Base-by-base conservation (phyloP, 2,888 invertebrate genomes). In the Bombylius discolor region DNA sequence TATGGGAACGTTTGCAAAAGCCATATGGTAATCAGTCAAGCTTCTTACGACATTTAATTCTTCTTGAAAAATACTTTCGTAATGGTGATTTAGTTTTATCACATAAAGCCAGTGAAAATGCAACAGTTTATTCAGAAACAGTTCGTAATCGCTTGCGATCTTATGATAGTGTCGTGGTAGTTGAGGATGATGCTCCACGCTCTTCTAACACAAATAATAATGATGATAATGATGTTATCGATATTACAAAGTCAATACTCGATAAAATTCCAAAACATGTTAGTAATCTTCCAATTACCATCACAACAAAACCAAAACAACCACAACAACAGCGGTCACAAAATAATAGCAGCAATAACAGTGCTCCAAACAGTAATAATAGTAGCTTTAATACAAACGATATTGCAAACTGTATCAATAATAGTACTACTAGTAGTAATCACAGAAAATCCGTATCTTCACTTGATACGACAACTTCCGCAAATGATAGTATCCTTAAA, bases 21-120 rank as follows among this genome's bases (percentile, higher is more conserved):
- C 91, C 91, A 0, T 91, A 91, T 64, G 91, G 90, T 5, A 90
- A 89, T 69, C 89, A 89, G 65, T 89, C 89, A 48, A 89, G 89
- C 62, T 91, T 91, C 67, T 73, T 91, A 2, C 78, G 89, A 8
- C 91, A 91, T 71, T 73, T 91, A 45, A 84, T 90, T 52, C 73
- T 90, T 7, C 68, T 91, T 60, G 91, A 91, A 63, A 90, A 90
- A 67, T 89, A 89, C 70, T 89, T 86, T 67, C 78, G 90, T 56
- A 84, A 83, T 60, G 90, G 90, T 0, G 89, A 90, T 66, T 71
- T 91, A 51, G 78, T 87, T 0, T 67, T 90, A 13, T 81, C 88
- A 0, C 81, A 84, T 5, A 83, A 80, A 60, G 89, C 90, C 0
- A 81, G 84, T 13, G 81, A 84, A 2, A 83, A 84, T 64, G 88